Conservation (phyloP, 2,888 invertebrate species). For the Ornithoptera priamus region DNA sequence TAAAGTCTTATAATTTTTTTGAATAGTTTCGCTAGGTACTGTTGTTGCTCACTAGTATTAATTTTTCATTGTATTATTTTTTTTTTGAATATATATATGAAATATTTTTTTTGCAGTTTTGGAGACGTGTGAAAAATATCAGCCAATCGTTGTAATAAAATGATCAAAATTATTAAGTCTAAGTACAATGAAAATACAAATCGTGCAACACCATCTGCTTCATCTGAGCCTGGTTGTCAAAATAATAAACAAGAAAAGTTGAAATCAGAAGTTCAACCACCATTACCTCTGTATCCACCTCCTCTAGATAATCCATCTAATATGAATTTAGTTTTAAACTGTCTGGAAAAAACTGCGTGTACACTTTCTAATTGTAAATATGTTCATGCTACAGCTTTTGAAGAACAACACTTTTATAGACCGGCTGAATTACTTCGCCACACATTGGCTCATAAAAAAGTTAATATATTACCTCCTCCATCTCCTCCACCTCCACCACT, state of each 20-base stretch:
- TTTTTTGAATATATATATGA: too few species aligned
- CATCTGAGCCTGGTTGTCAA: constrained; percentile 17
- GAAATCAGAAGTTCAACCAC: constrained; percentile 35
- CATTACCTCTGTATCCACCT: constrained; percentile 38
- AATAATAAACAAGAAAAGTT: constrained; percentile 6
- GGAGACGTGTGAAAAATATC: constrained; percentile 31
- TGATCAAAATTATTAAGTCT: constrained; percentile 59
- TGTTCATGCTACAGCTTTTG: constrained; percentile 61
- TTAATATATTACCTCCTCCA: constrained; percentile 35
- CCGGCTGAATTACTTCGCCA: constrained; percentile 55
- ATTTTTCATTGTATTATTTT: too few species aligned
- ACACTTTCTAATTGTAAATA: constrained; percentile 53
- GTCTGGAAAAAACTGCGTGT: too few species aligned
- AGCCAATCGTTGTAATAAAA: constrained; percentile 32
- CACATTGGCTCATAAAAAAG: constrained; percentile 45
- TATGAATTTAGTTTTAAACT: constrained; percentile 32
- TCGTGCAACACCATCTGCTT: constrained; percentile 21
- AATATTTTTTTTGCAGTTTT: constrained; percentile 32
- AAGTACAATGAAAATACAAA: constrained; percentile 43
- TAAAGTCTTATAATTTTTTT: too few species aligned
- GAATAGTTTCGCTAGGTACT: too few species aligned
- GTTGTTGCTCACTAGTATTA: too few species aligned
- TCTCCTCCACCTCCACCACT: constrained; percentile 46
- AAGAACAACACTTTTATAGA: constrained; percentile 56
- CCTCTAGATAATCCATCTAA: constrained; percentile 32